phyloP scores from a whole-genome alignment of 2,888 invertebrate species.

The Uloborus plumipes region DNA sequence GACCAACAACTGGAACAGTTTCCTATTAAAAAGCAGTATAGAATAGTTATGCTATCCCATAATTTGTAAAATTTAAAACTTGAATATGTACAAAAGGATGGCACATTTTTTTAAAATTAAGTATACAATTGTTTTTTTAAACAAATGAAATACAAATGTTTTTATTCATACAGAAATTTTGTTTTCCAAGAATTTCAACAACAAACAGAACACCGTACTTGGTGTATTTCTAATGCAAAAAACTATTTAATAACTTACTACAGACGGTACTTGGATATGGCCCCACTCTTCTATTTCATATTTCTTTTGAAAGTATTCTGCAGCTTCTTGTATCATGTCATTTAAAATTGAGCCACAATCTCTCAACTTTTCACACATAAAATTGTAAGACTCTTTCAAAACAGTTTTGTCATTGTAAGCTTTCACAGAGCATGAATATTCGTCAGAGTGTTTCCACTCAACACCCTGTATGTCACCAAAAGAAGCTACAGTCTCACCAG shows the following conservation, averaged over 20 bases:
- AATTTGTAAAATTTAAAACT: no score
- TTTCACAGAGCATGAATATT: slow-evolving; percentile 40
- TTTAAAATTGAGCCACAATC: slow-evolving; percentile 73
- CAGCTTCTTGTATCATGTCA: slow-evolving; percentile 72
- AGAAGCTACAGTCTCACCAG: slow-evolving; percentile 76
- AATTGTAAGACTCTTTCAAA: slow-evolving; percentile 69
- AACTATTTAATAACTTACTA: slow-evolving; percentile 66
- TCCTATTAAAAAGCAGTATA: slow-evolving; percentile 70
- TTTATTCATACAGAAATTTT: no score
- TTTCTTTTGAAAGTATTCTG: slow-evolving; percentile 70
- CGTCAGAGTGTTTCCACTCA: slow-evolving; percentile 54
- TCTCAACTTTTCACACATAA: slow-evolving; percentile 75
- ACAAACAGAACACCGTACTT: no score
- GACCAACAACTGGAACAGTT: slow-evolving; percentile 77
- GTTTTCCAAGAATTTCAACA: no score
- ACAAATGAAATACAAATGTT: no score
- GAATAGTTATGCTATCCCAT: no score
- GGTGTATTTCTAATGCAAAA: no score
- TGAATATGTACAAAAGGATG: no score
- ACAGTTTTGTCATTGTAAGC: slow-evolving; percentile 30
- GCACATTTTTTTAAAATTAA: no score
- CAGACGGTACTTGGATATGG: slow-evolving; percentile 70
- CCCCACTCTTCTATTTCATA: slow-evolving; percentile 70
- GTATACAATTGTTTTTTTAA: no score
- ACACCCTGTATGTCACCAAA: slow-evolving; percentile 67